Evolutionary conservation across 2,888 invertebrate species (phyloP).

Genomic region (Notodonta ziczac): DNA sequence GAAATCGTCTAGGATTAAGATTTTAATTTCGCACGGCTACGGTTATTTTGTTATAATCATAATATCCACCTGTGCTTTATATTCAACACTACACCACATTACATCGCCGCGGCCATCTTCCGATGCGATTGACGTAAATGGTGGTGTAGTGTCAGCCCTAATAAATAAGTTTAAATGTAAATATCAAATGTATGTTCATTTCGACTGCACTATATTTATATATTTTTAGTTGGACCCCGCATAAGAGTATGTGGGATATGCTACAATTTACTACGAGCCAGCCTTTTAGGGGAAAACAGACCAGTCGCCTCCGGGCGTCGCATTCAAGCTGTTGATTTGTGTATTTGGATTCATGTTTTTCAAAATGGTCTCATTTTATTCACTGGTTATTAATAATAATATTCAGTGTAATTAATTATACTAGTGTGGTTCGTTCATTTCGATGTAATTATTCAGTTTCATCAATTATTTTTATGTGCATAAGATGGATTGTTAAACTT

Average conservation of each 20-base stretch:
- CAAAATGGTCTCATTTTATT: slow-evolving; percentile 37
- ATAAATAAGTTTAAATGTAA: slow-evolving; percentile 58
- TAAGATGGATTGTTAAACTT: slow-evolving; percentile 37
- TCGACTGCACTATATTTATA: slow-evolving; percentile 36
- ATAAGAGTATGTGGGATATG: slow-evolving; percentile 46
- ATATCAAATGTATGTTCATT: slow-evolving; percentile 64
- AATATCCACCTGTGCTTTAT: slow-evolving; percentile 32
- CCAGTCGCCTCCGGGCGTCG: slow-evolving; percentile 15
- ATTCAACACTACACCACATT: slow-evolving; percentile 29
- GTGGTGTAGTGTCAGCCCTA: slow-evolving; percentile 32
- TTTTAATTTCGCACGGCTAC: slow-evolving; percentile 36
- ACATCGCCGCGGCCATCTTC: background rate
- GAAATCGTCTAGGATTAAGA: slow-evolving; percentile 31
- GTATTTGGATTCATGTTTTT: slow-evolving; percentile 29
- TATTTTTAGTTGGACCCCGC: slow-evolving; percentile 70
- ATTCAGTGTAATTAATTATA: background rate
- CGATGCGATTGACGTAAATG: slow-evolving; percentile 3
- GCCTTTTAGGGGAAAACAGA: slow-evolving; percentile 45
- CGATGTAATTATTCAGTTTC: slow-evolving; percentile 18
- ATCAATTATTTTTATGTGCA: slow-evolving; percentile 22
- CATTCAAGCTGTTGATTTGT: slow-evolving; percentile 19
- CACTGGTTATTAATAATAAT: slow-evolving; percentile 10
- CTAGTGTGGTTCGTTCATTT: slow-evolving; percentile 22
- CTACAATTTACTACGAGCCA: slow-evolving; percentile 52
- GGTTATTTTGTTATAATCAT: slow-evolving; percentile 22